Evolutionary conservation across 2,888 invertebrate species (phyloP).

Genomic region (Phaedon cochleariae): DNA sequence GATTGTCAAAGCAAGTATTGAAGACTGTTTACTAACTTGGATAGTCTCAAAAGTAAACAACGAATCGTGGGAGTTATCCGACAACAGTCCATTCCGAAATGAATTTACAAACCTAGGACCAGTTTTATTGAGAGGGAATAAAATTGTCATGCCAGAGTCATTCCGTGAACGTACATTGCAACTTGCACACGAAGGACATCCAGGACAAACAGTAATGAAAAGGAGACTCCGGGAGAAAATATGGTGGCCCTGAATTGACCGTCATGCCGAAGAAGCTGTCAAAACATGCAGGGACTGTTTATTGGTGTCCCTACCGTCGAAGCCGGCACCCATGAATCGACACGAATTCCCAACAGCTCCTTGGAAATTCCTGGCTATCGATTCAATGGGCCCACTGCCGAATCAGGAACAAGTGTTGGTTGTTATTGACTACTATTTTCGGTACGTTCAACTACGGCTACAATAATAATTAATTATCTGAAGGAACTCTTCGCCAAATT

Average conservation of each 20-base stretch:
- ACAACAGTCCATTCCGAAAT: slow-evolving; percentile 16
- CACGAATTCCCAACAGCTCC: neutral
- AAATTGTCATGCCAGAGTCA: neutral
- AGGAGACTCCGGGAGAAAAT: slow-evolving; percentile 33
- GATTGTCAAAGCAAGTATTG: slow-evolving; percentile 8
- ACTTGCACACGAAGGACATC: slow-evolving; percentile 20
- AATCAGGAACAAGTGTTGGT: neutral
- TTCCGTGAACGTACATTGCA: slow-evolving; percentile 2
- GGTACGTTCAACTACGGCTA: neutral
- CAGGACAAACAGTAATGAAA: slow-evolving; percentile 38
- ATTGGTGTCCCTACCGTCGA: neutral
- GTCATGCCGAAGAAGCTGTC: slow-evolving; percentile 23
- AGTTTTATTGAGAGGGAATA: neutral
- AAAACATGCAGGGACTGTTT: slow-evolving; percentile 29
- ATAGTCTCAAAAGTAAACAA: neutral
- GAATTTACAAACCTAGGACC: slow-evolving; percentile 31
- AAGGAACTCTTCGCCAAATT: neutral
- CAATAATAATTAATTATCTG: neutral
- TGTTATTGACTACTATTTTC: neutral
- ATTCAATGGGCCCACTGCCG: neutral
- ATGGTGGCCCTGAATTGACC: slow-evolving; percentile 36
- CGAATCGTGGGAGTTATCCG: neutral
- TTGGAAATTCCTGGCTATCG: neutral
- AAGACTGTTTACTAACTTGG: neutral
- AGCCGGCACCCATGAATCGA: neutral